These are phyloP conservation scores for Tenebrosternarchus preto DNA, from an alignment of 2,113 vertebrate species.

Conservation along the genomic window DNA sequence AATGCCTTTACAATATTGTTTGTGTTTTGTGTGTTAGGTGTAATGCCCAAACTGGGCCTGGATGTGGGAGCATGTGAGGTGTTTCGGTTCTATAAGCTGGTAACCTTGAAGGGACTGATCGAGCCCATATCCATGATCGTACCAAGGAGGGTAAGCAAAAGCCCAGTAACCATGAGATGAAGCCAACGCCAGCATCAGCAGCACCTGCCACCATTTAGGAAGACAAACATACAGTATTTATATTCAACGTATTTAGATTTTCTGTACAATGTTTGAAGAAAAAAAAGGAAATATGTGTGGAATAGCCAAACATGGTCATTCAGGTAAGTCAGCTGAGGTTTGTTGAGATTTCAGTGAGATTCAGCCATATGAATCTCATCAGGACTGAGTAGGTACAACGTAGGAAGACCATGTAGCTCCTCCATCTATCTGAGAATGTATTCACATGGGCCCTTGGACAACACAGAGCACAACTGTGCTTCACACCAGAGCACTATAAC, in stretches of 20 bases:
- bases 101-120: slow-evolving; percentile 93
- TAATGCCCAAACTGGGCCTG: slow-evolving; percentile 97
- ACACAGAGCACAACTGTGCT: no score
- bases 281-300: background rate
- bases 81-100: slow-evolving; percentile 95
- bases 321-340: no score
- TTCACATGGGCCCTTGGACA: no score
- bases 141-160: slow-evolving; percentile 87
- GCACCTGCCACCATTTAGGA: background rate
- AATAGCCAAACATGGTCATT: background rate
- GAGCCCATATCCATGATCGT: slow-evolving; percentile 99
- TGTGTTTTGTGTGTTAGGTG: slow-evolving; percentile 73
- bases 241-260: background rate
- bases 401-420: no score
- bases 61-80: slow-evolving; percentile 93
- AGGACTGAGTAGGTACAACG: no score
- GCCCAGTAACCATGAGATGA: background rate
- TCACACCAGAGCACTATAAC: background rate
- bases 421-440: no score
- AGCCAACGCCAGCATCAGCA: background rate
- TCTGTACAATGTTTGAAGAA: background rate
- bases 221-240: no score
- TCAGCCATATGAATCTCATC: no score
- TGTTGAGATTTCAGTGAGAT: background rate
- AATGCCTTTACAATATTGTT: background rate